phyloP scores from a whole-genome alignment of 1,140 invertebrate species.

The Cryptotermes secundus region DNA sequence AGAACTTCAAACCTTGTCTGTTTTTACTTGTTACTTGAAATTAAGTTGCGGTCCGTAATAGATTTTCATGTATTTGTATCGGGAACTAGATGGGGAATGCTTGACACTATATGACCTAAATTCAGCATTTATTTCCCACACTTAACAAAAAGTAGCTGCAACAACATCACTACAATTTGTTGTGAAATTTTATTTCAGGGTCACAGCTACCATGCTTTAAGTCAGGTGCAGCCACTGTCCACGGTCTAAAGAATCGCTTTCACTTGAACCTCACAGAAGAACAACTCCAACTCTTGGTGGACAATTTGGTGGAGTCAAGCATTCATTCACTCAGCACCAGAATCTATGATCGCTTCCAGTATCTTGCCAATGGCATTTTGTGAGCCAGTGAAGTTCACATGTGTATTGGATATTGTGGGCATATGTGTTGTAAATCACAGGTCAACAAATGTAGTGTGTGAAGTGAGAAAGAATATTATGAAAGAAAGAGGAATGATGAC shows the following conservation, averaged over 20 bases:
- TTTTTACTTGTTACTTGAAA: too few species aligned
- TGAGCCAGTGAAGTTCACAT: conserved; percentile 40
- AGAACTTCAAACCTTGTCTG: too few species aligned
- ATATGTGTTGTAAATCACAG: neutral
- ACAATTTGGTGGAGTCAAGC: conserved; percentile 90
- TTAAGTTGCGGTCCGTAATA: too few species aligned
- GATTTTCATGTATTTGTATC: too few species aligned
- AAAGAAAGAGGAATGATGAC: neutral
- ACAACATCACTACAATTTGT: too few species aligned
- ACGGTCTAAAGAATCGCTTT: conserved; percentile 88
- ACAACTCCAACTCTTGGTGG: conserved; percentile 88
- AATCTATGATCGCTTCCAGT: conserved; percentile 98
- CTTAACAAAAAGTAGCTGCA: too few species aligned
- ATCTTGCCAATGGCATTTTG: conserved; percentile 97
- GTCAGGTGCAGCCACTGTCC: conserved; percentile 78
- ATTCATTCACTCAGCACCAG: conserved; percentile 95
- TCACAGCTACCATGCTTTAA: conserved; percentile 96
- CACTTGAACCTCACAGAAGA: conserved; percentile 93
- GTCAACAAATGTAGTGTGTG: neutral
- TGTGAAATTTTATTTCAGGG: conserved; percentile 57
- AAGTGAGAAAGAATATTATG: neutral
- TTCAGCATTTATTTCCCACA: too few species aligned
- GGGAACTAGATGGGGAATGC: too few species aligned
- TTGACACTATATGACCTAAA: too few species aligned
- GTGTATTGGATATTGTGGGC: neutral